phyloP scores from a whole-genome alignment of 2,888 invertebrate species.

The Netelia inedita region DNA sequence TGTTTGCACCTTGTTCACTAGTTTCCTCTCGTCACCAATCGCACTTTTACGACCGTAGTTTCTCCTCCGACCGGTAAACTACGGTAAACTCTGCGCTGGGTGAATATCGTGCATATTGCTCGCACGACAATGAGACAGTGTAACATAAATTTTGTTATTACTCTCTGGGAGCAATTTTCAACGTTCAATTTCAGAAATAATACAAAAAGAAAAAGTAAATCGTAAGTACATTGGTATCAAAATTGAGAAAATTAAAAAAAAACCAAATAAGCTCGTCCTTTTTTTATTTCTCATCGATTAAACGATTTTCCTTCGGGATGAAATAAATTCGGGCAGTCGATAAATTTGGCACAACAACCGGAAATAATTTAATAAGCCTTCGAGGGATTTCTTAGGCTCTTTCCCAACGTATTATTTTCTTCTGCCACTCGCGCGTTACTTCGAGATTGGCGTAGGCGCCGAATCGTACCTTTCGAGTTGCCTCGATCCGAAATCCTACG shows the following conservation, averaged over 20 bases:
- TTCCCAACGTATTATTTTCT: neutral
- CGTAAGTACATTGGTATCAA: neutral
- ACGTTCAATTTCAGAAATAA: neutral
- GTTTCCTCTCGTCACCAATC: slow-evolving; percentile 24
- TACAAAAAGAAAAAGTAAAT: neutral
- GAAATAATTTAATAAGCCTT: slow-evolving; percentile 50
- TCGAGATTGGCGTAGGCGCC: slow-evolving; percentile 57
- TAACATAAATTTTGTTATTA: neutral
- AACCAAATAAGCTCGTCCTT: neutral
- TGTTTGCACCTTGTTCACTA: neutral
- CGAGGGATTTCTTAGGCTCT: slow-evolving; percentile 4
- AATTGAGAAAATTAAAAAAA: neutral
- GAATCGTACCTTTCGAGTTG: slow-evolving; percentile 24
- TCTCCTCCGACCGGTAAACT: slow-evolving; percentile 39
- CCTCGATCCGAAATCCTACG: slow-evolving; percentile 54
- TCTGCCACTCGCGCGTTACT: slow-evolving; percentile 24
- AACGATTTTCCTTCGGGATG: neutral
- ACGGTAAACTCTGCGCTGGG: neutral
- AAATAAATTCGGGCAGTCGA: slow-evolving; percentile 5
- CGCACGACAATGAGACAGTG: neutral
- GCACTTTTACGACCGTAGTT: slow-evolving; percentile 52
- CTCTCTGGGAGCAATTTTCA: neutral
- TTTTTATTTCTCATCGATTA: neutral
- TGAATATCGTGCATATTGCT: neutral
- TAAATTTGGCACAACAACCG: slow-evolving; percentile 36